Evolutionary conservation across 2,113 vertebrate genomes (phyloP).

Genomic region (Lota lota): DNA sequence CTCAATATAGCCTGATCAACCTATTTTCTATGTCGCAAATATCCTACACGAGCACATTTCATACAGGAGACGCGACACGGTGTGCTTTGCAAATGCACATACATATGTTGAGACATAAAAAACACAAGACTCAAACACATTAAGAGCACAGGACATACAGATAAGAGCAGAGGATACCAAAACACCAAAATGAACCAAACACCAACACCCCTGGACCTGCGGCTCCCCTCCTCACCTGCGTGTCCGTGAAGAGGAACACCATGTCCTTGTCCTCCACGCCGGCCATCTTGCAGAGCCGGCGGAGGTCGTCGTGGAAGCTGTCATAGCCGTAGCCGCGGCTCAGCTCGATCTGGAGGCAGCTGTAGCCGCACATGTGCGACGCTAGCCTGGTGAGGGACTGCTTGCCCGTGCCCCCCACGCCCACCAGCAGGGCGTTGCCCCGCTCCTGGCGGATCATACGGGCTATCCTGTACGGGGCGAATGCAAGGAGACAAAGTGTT

Average conservation of each 20-base stretch:
- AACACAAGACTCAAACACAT: too few species aligned
- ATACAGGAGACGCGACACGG: too few species aligned
- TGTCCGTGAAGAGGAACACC: slow-evolving; percentile 89
- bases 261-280: slow-evolving; percentile 80
- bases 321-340: slow-evolving; percentile 84
- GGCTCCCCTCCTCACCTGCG: slow-evolving; percentile 70
- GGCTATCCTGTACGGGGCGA: slow-evolving; percentile 71
- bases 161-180: too few species aligned
- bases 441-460: slow-evolving; percentile 86
- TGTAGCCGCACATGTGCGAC: slow-evolving; percentile 82
- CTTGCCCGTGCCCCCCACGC: slow-evolving; percentile 86
- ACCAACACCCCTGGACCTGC: too few species aligned
- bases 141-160: too few species aligned
- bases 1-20: too few species aligned
- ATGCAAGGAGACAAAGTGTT: background rate
- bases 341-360: slow-evolving; percentile 85
- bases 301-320: slow-evolving; percentile 84
- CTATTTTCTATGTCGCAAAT: too few species aligned
- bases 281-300: slow-evolving; percentile 82
- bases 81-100: too few species aligned
- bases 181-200: too few species aligned
- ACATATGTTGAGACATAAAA: too few species aligned
- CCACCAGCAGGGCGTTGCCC: slow-evolving; percentile 84
- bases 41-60: too few species aligned
- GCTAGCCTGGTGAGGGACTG: slow-evolving; percentile 83